Evolutionary conservation across 2,797 vertebrate species (phyloP).

Genomic region (Argya squamiceps): DNA sequence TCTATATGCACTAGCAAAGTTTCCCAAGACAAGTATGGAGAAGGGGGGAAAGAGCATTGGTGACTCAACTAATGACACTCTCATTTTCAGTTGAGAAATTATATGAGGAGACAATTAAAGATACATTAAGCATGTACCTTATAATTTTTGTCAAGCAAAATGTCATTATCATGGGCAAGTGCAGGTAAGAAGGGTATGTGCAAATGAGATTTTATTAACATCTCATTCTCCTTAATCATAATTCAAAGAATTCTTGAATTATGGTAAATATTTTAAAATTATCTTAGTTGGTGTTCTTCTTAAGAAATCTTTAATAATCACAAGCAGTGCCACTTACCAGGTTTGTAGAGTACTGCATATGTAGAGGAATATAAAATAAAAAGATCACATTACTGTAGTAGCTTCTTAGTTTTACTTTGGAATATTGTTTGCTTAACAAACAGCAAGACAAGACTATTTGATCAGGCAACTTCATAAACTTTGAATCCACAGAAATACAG

Average conservation of each 20-base stretch:
- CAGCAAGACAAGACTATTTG: not conserved
- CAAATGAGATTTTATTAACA: conserved; percentile 19
- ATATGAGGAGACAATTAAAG: not conserved
- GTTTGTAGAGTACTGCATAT: not conserved
- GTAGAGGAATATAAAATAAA: not conserved
- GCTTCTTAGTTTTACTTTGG: not conserved
- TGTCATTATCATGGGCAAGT: conserved; percentile 28
- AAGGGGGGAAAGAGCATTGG: not conserved
- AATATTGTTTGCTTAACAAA: not conserved
- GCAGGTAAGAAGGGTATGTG: not conserved
- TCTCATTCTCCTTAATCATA: conserved; percentile 1
- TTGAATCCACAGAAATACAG: not conserved
- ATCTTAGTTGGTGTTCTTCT: conserved; percentile 26
- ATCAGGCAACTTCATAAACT: not conserved
- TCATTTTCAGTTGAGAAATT: conserved; percentile 32
- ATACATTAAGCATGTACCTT: conserved; percentile 21
- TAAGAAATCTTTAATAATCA: conserved; percentile 44
- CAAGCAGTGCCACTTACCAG: not conserved
- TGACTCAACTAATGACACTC: conserved; percentile 34
- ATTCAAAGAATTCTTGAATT: conserved; percentile 42
- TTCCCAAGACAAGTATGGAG: not conserved
- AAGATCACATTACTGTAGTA: not conserved
- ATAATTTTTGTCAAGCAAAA: conserved; percentile 29
- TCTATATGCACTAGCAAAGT: not conserved
- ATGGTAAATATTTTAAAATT: conserved; percentile 43